Evolutionary conservation across 2,797 vertebrate genomes (phyloP).

Genomic region (Schizopygopsis malacanthus): DNA sequence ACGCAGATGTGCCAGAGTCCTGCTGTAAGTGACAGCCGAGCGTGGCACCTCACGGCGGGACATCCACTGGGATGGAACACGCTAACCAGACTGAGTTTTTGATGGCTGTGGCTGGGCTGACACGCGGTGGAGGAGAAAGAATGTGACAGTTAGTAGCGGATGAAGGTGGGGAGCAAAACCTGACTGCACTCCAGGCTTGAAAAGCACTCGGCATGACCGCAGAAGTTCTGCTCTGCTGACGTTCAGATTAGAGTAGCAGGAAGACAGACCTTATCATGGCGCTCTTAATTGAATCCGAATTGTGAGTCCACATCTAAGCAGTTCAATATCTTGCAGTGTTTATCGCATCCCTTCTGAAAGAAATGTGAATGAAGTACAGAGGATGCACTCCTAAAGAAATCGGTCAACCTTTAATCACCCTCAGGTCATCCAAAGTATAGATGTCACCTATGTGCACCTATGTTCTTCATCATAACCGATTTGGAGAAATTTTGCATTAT

Average conservation of each 20-base stretch:
- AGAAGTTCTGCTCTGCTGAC: constrained; percentile 33
- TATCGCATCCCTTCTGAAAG: not conserved
- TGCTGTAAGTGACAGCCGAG: constrained; percentile 49
- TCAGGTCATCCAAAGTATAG: not conserved
- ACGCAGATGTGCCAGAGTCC: constrained; percentile 11
- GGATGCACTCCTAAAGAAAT: not conserved
- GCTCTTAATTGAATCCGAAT: constrained; percentile 50
- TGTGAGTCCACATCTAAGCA: constrained; percentile 23
- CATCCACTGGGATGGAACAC: constrained; percentile 38
- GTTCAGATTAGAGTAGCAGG: constrained; percentile 48
- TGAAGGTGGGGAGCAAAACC: constrained; percentile 18
- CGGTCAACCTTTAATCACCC: not conserved
- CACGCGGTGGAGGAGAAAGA: not conserved
- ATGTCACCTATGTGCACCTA: not conserved
- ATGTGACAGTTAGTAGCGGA: constrained; percentile 14
- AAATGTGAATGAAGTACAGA: not conserved
- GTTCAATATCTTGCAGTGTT: constrained; percentile 33
- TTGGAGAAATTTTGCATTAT: not conserved
- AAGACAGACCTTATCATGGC: constrained; percentile 32
- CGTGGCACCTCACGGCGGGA: constrained; percentile 10
- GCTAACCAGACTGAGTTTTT: constrained; percentile 42
- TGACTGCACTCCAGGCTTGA: constrained; percentile 3
- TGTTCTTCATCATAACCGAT: not conserved
- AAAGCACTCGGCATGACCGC: constrained; percentile 28
- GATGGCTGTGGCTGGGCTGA: constrained; percentile 40